A percentile compares a stretch with the other conserved stretches of the same genome.
Evolutionary conservation across 2,113 vertebrate species (phyloP).

Genomic region (Halcyon malimbica): DNA sequence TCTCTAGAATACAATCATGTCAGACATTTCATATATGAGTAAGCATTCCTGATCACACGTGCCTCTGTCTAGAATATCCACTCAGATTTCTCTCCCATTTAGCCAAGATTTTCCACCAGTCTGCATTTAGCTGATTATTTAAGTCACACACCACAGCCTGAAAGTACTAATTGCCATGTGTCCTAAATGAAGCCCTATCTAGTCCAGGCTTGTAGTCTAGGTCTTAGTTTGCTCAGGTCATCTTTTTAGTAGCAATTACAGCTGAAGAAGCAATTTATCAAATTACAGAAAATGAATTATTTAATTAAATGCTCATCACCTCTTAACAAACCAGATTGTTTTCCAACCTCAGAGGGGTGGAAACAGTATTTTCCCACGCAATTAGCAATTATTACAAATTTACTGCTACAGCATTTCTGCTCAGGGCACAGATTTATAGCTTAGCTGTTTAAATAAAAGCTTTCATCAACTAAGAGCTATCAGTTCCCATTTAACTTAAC

Average conservation of each 20-base stretch:
- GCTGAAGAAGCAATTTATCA: not conserved
- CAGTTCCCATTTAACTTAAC: not conserved
- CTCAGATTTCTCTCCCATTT: not conserved
- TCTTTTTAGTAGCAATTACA: not conserved
- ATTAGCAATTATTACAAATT: not conserved
- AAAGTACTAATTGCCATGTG: not conserved
- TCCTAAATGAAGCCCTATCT: not conserved
- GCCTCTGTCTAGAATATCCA: not conserved
- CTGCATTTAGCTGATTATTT: not conserved
- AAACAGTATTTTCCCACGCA: not conserved
- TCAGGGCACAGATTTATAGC: not conserved
- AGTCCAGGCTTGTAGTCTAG: not conserved
- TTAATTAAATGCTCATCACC: not conserved
- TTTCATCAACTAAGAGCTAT: not conserved
- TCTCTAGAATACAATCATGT: not conserved
- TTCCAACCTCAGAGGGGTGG: not conserved
- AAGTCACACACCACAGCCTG: not conserved
- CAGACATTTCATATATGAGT: not conserved
- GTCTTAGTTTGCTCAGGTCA: not conserved
- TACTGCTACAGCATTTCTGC: not conserved
- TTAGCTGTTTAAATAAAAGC: not conserved
- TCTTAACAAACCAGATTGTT: not conserved
- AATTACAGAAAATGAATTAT: conserved; percentile 13
- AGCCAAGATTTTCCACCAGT: not conserved
- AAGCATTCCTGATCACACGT: not conserved